Evolutionary conservation across 2,113 vertebrate genomes (phyloP).

Genomic region (Coturnix japonica): DNA sequence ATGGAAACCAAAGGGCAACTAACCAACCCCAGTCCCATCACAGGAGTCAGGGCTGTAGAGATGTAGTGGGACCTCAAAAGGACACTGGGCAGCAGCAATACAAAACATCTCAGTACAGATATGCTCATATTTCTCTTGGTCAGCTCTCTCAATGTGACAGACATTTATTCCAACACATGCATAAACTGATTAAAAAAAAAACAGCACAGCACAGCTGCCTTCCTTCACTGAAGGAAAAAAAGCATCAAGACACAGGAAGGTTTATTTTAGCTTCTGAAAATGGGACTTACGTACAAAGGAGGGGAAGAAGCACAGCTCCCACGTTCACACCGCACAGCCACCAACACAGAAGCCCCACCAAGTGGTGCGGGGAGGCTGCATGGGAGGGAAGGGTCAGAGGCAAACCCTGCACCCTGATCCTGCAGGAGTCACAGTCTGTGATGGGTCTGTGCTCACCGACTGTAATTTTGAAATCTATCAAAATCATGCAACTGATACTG

Average conservation of each 20-base stretch:
- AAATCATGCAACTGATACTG: neutral
- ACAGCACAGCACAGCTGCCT: neutral
- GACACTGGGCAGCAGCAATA: neutral
- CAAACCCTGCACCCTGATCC: neutral
- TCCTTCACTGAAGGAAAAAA: neutral
- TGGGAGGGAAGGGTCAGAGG: rapidly evolving
- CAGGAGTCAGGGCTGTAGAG: rapidly evolving
- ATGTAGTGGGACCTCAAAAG: neutral
- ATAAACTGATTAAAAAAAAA: rapidly evolving
- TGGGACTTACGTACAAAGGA: rapidly evolving
- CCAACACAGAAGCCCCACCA: neutral
- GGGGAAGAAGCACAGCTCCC: neutral
- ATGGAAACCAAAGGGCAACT: neutral
- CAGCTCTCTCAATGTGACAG: neutral
- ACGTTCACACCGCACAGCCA: neutral
- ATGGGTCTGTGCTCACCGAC: neutral
- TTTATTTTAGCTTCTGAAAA: neutral
- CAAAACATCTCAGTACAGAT: rapidly evolving
- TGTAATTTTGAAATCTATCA: neutral
- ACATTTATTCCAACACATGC: rapidly evolving
- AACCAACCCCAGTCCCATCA: neutral
- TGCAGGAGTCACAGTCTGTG: rapidly evolving
- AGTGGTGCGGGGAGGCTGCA: neutral
- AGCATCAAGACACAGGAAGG: neutral
- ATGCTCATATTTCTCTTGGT: rapidly evolving